Evolutionary conservation across 2,797 vertebrate genomes (phyloP).

Genomic region (Momotus momota): DNA sequence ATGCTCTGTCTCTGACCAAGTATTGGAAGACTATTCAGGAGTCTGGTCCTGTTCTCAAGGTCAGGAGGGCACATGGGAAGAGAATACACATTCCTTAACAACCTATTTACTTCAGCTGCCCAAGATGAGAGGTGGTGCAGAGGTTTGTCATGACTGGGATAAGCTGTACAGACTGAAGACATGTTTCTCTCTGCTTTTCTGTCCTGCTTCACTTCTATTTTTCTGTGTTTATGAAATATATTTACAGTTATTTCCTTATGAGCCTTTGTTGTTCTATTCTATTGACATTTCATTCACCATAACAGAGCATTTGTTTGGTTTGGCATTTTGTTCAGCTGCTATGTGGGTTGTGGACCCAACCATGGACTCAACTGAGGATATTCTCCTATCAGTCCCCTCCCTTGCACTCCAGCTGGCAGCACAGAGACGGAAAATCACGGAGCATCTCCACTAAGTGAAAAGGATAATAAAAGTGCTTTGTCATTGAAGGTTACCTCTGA

Average conservation of each 20-base stretch:
- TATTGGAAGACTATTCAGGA: not conserved
- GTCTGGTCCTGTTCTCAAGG: not conserved
- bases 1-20: not conserved
- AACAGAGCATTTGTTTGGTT: not conserved
- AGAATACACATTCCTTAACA: not conserved
- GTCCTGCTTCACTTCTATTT: not conserved
- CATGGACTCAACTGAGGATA: not conserved
- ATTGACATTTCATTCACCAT: not conserved
- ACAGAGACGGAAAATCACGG: not conserved
- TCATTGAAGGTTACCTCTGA: not conserved
- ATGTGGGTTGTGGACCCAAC: rapidly evolving
- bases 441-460: not conserved
- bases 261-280: not conserved
- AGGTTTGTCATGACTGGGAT: not conserved
- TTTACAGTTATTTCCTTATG: not conserved
- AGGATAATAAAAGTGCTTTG: not conserved
- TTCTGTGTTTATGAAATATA: not conserved
- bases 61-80: not conserved
- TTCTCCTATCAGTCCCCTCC: not conserved
- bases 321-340: not conserved
- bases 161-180: not conserved
- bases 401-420: not conserved
- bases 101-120: not conserved
- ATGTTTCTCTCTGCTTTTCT: not conserved
- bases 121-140: not conserved